These are phyloP conservation scores for Chitala chitala DNA, from an alignment of 2,113 vertebrate species.

Conservation along the genomic window DNA sequence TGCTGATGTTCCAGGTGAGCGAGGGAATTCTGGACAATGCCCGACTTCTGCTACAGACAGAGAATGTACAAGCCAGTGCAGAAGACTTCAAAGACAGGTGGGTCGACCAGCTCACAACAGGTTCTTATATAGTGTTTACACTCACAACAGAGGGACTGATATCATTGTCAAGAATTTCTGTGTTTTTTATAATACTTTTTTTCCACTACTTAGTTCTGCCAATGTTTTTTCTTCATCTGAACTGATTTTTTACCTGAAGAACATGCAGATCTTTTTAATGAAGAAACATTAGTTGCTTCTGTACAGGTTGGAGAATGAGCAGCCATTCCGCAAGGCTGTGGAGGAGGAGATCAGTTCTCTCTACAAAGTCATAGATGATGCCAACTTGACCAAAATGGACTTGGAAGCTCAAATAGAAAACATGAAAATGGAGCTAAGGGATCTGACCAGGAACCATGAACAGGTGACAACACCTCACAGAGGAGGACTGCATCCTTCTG, in stretches of 20 bases:
- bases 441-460: slow-evolving; percentile 74
- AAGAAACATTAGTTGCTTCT: background rate
- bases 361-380: slow-evolving; percentile 87
- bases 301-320: slow-evolving; percentile 82
- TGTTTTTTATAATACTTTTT: background rate
- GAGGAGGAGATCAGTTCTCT: slow-evolving; percentile 89
- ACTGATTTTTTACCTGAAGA: too few species aligned
- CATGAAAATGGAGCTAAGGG: slow-evolving; percentile 74
- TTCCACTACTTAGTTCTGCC: background rate
- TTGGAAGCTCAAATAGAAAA: slow-evolving; percentile 80
- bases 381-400: slow-evolving; percentile 74
- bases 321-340: slow-evolving; percentile 77
- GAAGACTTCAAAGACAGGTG: slow-evolving; percentile 90
- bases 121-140: background rate
- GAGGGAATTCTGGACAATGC: slow-evolving; percentile 87
- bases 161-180: too few species aligned
- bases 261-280: too few species aligned
- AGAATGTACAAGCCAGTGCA: slow-evolving; percentile 81
- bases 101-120: background rate
- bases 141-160: background rate
- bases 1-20: slow-evolving; percentile 65
- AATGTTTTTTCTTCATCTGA: too few species aligned
- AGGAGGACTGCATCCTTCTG: background rate
- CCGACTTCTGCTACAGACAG: slow-evolving; percentile 81
- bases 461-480: slow-evolving; percentile 71